Percentiles rank a stretch among this genome's conserved stretches.
Evolutionary conservation across 2,113 vertebrate species (phyloP).

Genomic region (Nothocercus nigrocapillus): DNA sequence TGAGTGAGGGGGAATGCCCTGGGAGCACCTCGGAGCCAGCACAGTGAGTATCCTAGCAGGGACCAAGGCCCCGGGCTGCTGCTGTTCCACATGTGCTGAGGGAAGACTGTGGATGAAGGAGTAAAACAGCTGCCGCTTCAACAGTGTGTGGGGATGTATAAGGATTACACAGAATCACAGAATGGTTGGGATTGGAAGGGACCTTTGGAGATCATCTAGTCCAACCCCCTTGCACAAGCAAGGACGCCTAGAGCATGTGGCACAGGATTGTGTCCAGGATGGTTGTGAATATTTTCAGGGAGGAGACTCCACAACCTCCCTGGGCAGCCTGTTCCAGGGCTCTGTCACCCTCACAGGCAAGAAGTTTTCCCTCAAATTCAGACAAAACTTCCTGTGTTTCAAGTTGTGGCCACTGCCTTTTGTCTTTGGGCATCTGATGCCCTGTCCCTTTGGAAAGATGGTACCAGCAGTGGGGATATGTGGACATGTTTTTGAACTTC

Average conservation of each 20-base stretch:
- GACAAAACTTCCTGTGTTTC: too few species aligned
- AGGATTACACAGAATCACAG: neutral
- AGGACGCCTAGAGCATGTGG: too few species aligned
- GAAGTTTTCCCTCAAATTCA: too few species aligned
- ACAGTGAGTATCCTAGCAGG: neutral
- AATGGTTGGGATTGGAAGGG: too few species aligned
- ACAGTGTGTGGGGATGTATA: neutral
- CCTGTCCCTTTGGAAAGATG: neutral
- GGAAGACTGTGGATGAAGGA: neutral
- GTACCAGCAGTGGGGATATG: neutral
- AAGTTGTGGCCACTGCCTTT: too few species aligned
- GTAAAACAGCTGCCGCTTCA: neutral
- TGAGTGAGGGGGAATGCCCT: neutral
- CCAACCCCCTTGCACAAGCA: too few species aligned
- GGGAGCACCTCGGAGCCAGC: neutral
- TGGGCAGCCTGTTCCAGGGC: too few species aligned
- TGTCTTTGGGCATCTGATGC: accelerated
- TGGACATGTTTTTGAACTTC: neutral
- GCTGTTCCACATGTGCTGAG: neutral
- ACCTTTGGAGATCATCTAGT: too few species aligned
- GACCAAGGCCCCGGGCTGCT: neutral
- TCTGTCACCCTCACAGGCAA: too few species aligned
- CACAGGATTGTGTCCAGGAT: too few species aligned
- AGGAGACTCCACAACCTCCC: too few species aligned
- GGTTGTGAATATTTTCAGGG: too few species aligned